These are phyloP conservation scores for Yponomeuta cagnagella DNA, from an alignment of 2,888 invertebrate genomes.

Conservation along the genomic window DNA sequence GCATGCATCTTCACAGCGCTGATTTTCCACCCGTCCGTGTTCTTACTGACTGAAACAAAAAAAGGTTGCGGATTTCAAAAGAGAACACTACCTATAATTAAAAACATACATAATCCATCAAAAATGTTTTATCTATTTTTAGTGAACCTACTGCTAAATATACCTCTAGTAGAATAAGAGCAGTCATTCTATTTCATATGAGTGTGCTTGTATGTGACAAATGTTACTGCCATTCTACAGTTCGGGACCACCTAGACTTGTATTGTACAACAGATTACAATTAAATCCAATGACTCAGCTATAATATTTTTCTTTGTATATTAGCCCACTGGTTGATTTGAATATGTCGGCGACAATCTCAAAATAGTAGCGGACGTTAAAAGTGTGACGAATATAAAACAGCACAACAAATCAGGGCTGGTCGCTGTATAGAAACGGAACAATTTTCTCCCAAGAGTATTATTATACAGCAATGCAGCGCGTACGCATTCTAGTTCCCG, in stretches of 20 bases:
- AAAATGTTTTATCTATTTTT: no score
- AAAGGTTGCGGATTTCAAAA: no score
- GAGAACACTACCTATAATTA: no score
- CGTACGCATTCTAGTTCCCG: constrained; percentile 33
- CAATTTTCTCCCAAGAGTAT: constrained; percentile 31
- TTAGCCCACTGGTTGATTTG: background rate
- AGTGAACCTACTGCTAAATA: background rate
- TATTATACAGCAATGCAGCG: constrained; percentile 22
- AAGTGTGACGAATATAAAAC: background rate
- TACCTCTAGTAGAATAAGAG: constrained; percentile 20
- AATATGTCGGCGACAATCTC: background rate
- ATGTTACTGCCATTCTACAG: constrained; percentile 29
- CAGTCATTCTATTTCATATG: constrained; percentile 33
- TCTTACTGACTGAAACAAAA: no score
- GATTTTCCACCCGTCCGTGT: no score
- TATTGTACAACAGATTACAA: background rate
- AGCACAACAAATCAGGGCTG: background rate
- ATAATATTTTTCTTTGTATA: background rate
- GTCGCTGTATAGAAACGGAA: constrained; percentile 16
- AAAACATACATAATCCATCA: no score
- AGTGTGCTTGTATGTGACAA: constrained; percentile 37
- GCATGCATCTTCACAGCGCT: no score
- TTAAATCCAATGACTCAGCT: background rate
- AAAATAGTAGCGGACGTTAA: background rate
- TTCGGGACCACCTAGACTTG: constrained; percentile 32